Base-by-base conservation (phyloP, 2,888 invertebrate genomes). In the Euplagia quadripunctaria region DNA sequence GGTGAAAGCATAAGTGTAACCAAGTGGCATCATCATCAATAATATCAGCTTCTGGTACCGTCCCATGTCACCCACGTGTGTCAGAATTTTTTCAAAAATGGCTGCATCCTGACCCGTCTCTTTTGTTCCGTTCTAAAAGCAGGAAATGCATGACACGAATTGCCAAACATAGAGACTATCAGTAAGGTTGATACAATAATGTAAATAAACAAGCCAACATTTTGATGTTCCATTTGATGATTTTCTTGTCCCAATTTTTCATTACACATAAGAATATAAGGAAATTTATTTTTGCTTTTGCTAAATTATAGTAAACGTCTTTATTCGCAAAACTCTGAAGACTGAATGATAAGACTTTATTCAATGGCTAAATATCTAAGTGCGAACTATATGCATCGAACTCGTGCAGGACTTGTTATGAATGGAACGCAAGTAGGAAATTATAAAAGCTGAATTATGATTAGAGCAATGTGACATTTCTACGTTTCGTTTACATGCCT, bases 1-100 rank as follows among this genome's bases (percentile, higher is more conserved):
- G 6, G 91, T 87, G 83, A 92, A 93, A 4, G 93, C 92, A 87
- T 91, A 93, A 83, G 90, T 87, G 70, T 93, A 83, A 9, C 94
- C 93, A 73, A 92, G 91, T 0, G 93, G 93, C 78, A 91, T 72
- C 92, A 94, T 94, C 11, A 81, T 86, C 12, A 90, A 11, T 85
- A 93, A 93, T 68, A 94, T 80, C 72, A 92, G 77, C 79, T 88
- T 88, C 87, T 94, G 94, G 85, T 94, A 94, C 12, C 88, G 84
- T 3, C 94, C 94, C 86, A 93, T 88, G 75, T 91, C 91, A 0
- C 93, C 93, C 41, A 92, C 87, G 82, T 92, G 88, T 49, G 72
- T 76, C n/a, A 94, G 88, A 31, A 93, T 89, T 6, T 81, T 79
- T 64, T 94, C 93, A 71, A 94, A 77, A 1, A 88, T 88, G 63